Evolutionary conservation across 2,113 vertebrate genomes (phyloP).

Genomic region (Rhinichthys klamathensis): DNA sequence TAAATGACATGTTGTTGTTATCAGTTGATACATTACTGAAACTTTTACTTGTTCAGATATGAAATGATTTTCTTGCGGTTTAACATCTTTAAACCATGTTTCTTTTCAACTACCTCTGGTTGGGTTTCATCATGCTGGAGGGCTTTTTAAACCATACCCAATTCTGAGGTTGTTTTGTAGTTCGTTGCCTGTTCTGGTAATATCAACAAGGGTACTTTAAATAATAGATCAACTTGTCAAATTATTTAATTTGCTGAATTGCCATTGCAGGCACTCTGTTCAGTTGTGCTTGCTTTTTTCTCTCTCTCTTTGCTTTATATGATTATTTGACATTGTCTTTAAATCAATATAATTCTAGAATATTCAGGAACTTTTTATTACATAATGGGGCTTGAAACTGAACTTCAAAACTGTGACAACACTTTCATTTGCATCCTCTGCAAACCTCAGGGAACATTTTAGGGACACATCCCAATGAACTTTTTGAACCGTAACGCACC

Average conservation of each 20-base stretch:
- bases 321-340: slow-evolving; percentile 39
- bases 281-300: not conserved
- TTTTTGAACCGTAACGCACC: slow-evolving; percentile 52
- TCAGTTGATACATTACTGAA: slow-evolving; percentile 30
- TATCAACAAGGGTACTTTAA: slow-evolving; percentile 24
- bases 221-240: not conserved
- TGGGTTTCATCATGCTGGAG: slow-evolving; percentile 22
- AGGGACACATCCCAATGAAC: not conserved
- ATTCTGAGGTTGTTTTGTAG: not conserved
- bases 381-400: slow-evolving; percentile 47
- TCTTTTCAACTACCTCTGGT: slow-evolving; percentile 55
- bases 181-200: not conserved
- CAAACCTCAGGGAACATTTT: slow-evolving; percentile 57
- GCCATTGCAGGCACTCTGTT: not conserved
- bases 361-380: slow-evolving; percentile 51
- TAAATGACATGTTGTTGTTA: slow-evolving; percentile 5
- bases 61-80: not conserved
- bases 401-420: slow-evolving; percentile 56
- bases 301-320: slow-evolving; percentile 12
- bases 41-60: slow-evolving; percentile 36
- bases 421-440: slow-evolving; percentile 46
- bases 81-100: slow-evolving; percentile 47
- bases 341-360: slow-evolving; percentile 26
- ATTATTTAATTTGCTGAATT: not conserved
- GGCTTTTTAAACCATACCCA: not conserved